Conservation (phyloP, 2,888 invertebrate genomes). For the Romanomermis culicivorax region DNA sequence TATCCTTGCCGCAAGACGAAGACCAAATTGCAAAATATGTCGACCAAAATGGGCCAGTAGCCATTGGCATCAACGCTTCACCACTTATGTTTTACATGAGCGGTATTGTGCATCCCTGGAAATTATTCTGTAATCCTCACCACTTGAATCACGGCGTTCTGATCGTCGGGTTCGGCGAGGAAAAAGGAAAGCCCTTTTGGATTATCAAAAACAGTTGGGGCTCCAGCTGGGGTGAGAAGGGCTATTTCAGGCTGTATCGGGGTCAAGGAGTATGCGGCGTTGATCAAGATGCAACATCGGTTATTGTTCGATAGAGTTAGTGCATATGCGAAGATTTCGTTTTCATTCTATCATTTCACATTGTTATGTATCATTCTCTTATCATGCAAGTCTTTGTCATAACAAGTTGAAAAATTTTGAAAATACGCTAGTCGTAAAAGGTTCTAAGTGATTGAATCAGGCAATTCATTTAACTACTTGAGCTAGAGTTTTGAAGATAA, state of each 20-base stretch:
- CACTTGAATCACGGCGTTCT: constrained; percentile 16
- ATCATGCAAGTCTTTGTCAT: too few relatives aligned
- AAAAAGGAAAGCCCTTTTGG: constrained; percentile 22
- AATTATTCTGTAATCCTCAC: constrained; percentile 16
- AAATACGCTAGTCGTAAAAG: too few relatives aligned
- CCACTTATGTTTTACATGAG: constrained; percentile 27
- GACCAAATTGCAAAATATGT: constrained; percentile 22
- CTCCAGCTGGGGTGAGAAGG: constrained; percentile 22
- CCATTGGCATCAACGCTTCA: constrained; percentile 23
- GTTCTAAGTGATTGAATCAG: too few relatives aligned
- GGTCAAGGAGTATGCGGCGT: constrained; percentile 8
- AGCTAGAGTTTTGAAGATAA: too few relatives aligned
- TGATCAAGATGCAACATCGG: background rate
- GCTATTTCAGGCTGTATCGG: constrained; percentile 21
- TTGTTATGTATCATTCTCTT: too few relatives aligned
- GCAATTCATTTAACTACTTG: too few relatives aligned
- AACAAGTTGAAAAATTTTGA: too few relatives aligned
- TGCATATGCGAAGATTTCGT: too few relatives aligned
- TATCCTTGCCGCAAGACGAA: constrained; percentile 24
- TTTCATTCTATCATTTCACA: too few relatives aligned
- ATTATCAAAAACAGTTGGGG: constrained; percentile 27
- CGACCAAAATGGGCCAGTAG: constrained; percentile 18
- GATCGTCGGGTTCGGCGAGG: constrained; percentile 25
- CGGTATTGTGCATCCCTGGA: constrained; percentile 26
- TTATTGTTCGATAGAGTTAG: background rate